phyloP scores from a whole-genome alignment of 2,113 vertebrate genomes.

The Lycaon pictus region DNA sequence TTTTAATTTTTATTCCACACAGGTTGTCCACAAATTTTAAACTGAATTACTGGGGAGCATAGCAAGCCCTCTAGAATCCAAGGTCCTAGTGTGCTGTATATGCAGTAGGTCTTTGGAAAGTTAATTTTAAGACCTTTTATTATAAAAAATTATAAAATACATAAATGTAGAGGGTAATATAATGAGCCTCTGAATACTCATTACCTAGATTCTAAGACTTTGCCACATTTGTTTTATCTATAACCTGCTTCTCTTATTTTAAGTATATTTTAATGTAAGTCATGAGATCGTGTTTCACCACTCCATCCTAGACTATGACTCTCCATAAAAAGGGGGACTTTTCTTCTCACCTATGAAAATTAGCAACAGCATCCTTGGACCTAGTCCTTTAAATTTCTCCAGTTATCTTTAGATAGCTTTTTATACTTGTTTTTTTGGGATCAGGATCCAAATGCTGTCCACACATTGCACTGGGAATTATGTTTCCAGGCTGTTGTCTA shows the following conservation, averaged over 20 bases:
- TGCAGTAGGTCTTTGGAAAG: neutral
- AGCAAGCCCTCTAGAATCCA: neutral
- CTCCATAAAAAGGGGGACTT: neutral
- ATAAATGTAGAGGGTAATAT: neutral
- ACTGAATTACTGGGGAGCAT: neutral
- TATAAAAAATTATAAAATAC: neutral
- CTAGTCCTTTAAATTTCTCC: neutral
- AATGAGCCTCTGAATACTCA: neutral
- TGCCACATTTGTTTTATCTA: neutral
- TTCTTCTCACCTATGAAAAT: neutral
- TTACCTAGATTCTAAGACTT: neutral
- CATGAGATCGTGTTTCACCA: neutral
- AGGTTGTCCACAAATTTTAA: slow-evolving; percentile 16
- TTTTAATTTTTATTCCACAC: neutral
- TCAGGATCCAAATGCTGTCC: neutral
- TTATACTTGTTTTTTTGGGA: neutral
- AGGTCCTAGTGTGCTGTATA: neutral
- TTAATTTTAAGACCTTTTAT: neutral
- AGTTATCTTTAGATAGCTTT: neutral
- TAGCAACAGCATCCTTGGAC: neutral
- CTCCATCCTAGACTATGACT: neutral
- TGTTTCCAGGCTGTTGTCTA: neutral
- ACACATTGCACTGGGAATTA: neutral
- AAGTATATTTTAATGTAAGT: neutral
- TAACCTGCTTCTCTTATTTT: neutral